phyloP scores from a whole-genome alignment of 2,113 vertebrate genomes.

The Prolemur simus region DNA sequence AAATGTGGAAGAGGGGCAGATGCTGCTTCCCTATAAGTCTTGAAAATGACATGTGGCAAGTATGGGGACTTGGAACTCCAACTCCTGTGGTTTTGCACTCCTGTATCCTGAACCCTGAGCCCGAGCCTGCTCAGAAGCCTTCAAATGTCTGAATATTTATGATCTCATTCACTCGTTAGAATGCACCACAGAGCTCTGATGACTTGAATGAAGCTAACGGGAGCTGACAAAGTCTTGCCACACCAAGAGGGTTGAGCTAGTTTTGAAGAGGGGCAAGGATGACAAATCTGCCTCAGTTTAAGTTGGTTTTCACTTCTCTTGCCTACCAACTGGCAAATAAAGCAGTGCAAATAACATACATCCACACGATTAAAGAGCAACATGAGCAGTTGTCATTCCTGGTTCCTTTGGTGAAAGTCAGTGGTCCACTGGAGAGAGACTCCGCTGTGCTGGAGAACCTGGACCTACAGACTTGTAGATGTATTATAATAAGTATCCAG shows the following conservation, averaged over 20 bases:
- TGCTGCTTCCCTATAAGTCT: neutral
- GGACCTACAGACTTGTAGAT: neutral
- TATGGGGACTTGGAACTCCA: neutral
- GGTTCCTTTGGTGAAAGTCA: neutral
- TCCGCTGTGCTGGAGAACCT: neutral
- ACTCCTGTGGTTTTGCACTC: neutral
- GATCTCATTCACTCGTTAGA: neutral
- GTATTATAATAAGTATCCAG: neutral
- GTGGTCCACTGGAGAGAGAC: neutral
- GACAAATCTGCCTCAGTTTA: neutral
- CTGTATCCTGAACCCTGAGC: neutral
- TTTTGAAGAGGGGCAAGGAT: conserved; percentile 1
- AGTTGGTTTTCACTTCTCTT: conserved; percentile 29
- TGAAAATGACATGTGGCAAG: neutral
- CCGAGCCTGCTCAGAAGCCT: neutral
- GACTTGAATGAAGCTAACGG: neutral
- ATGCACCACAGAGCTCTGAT: neutral
- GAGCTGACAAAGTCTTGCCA: neutral
- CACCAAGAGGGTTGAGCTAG: neutral
- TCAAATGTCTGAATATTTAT: conserved; percentile 38
- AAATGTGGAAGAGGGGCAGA: neutral
- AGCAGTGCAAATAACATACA: neutral
- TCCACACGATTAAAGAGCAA: neutral
- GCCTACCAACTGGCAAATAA: neutral
- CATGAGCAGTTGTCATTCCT: neutral